These are phyloP conservation scores for Hyaena hyaena DNA, from an alignment of 2,113 vertebrate species.

Conservation along the genomic window DNA sequence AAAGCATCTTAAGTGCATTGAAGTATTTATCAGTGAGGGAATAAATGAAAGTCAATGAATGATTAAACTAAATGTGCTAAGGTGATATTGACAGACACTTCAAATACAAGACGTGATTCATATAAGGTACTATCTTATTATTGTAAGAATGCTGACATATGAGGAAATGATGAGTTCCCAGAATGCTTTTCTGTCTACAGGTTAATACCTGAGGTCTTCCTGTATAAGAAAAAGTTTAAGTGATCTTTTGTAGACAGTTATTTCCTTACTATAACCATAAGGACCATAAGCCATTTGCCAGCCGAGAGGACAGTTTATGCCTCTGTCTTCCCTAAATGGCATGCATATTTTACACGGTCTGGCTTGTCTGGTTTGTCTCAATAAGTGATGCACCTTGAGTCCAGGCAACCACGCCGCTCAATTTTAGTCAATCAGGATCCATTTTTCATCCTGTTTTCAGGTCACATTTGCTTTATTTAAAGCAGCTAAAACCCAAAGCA, in stretches of 20 bases:
- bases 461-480: slow-evolving; percentile 58
- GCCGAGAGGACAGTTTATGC: not conserved
- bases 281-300: not conserved
- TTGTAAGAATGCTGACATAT: not conserved
- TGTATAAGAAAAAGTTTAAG: not conserved
- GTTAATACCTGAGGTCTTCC: not conserved
- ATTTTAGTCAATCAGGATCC: not conserved
- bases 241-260: not conserved
- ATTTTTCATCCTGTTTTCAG: slow-evolving; percentile 35
- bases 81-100: not conserved
- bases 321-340: not conserved
- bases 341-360: not conserved
- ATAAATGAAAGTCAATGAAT: not conserved
- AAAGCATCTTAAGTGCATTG: not conserved
- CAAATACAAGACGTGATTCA: not conserved
- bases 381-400: slow-evolving; percentile 16
- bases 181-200: not conserved
- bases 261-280: not conserved
- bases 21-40: not conserved
- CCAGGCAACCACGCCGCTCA: not conserved
- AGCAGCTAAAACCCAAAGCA: slow-evolving; percentile 34
- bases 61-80: not conserved
- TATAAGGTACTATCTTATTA: not conserved
- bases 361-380: not conserved
- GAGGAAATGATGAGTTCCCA: not conserved